These are phyloP conservation scores for Jordanella pulchra DNA, from an alignment of 2,797 vertebrate species.

Conservation along the genomic window DNA sequence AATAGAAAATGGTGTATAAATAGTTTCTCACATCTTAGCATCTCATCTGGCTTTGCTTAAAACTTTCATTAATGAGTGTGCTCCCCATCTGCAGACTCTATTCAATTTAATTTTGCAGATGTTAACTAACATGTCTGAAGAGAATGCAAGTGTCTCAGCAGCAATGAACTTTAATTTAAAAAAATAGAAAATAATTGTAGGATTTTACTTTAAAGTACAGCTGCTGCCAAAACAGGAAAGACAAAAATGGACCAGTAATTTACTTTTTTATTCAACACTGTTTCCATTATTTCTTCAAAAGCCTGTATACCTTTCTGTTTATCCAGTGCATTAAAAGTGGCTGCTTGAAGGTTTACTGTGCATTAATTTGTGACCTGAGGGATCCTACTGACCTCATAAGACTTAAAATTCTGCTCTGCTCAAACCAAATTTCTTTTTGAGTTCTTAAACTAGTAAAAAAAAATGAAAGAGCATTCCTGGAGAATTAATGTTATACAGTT, in stretches of 20 bases:
- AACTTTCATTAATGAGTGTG: background rate
- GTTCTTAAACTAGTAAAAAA: background rate
- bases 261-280: background rate
- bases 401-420: background rate
- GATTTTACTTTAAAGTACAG: background rate
- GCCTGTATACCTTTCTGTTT: background rate
- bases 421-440: background rate
- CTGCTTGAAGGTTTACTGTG: background rate
- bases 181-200: background rate
- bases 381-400: background rate
- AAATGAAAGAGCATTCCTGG: background rate
- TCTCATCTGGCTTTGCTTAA: no score
- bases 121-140: background rate
- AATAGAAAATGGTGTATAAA: no score
- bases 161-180: background rate
- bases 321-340: background rate
- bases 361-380: background rate
- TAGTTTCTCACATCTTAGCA: background rate
- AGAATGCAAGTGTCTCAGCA: background rate
- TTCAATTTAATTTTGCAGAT: background rate
- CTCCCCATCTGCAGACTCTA: background rate
- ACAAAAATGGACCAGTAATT: background rate
- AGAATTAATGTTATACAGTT: constrained; percentile 3
- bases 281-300: background rate
- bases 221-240: background rate